phyloP scores from a whole-genome alignment of 2,888 invertebrate genomes.

The Cancer borealis region DNA sequence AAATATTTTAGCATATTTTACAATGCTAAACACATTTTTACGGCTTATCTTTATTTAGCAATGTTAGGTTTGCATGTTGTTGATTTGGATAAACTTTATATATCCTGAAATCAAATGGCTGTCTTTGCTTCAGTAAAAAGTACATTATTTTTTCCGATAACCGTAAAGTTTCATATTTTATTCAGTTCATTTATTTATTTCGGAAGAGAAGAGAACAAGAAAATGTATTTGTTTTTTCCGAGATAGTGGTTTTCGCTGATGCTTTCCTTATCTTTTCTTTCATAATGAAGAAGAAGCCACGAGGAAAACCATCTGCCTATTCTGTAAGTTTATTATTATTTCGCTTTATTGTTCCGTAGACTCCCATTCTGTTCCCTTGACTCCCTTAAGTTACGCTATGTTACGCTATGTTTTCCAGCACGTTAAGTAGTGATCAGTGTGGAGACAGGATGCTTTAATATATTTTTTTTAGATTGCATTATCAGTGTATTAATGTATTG shows the following conservation, averaged over 20 bases:
- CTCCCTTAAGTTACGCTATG: not conserved
- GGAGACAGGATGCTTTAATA: not conserved
- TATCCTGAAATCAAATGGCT: conserved; percentile 36
- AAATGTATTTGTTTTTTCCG: conserved; percentile 47
- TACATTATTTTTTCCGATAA: conserved; percentile 9
- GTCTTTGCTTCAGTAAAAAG: conserved; percentile 61
- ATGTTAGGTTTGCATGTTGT: conserved; percentile 54
- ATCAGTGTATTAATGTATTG: not conserved
- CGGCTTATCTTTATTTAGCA: not conserved
- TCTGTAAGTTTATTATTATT: conserved; percentile 78
- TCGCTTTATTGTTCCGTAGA: conserved; percentile 23
- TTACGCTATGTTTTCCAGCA: not conserved
- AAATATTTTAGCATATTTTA: conserved; percentile 36
- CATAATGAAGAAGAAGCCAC: conserved; percentile 78
- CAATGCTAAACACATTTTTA: conserved; percentile 13
- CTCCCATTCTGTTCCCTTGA: not conserved
- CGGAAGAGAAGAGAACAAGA: not conserved
- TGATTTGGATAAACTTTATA: conserved; percentile 29
- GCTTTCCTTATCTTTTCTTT: conserved; percentile 62
- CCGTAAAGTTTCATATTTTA: not conserved
- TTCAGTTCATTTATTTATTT: conserved; percentile 9
- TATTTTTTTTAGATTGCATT: not conserved
- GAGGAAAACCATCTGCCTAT: conserved; percentile 78
- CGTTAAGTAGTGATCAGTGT: not conserved
- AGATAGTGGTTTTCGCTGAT: conserved; percentile 75